Conservation (phyloP, 2,888 invertebrate species). For the Callosobruchus maculatus region DNA sequence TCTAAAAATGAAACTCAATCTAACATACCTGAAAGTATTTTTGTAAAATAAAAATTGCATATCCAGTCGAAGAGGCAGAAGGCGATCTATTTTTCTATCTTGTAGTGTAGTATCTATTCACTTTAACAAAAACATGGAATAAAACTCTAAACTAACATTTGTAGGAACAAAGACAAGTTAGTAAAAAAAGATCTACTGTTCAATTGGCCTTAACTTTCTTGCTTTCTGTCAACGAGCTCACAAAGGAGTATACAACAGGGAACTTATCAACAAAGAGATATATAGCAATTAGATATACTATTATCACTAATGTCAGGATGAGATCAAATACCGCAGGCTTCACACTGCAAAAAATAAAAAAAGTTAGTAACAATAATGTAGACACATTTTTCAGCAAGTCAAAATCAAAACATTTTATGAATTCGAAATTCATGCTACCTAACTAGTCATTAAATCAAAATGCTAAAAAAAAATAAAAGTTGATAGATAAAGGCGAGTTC, state of each 20-base stretch:
- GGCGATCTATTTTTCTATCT: background rate
- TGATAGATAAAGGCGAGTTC: no score
- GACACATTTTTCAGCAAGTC: no score
- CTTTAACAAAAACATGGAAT: background rate
- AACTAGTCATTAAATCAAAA: no score
- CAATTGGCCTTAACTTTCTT: background rate
- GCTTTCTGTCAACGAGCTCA: conserved; percentile 46
- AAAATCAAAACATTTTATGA: no score
- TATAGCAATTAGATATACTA: conserved; percentile 78
- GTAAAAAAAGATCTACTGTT: background rate
- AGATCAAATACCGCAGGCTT: conserved; percentile 98
- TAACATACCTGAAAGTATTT: no score
- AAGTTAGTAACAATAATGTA: background rate
- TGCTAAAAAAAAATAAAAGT: no score
- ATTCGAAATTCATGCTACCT: no score
- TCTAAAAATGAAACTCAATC: no score
- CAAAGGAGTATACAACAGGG: conserved; percentile 62
- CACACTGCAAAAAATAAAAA: conserved; percentile 64
- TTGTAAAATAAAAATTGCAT: background rate
- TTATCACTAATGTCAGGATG: conserved; percentile 82
- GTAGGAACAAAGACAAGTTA: background rate
- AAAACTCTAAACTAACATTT: background rate
- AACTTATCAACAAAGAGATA: conserved; percentile 76
- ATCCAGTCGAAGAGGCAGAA: background rate
- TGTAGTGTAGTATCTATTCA: background rate